phyloP scores from a whole-genome alignment of 2,888 invertebrate genomes.

The Stegophylla sp. region DNA sequence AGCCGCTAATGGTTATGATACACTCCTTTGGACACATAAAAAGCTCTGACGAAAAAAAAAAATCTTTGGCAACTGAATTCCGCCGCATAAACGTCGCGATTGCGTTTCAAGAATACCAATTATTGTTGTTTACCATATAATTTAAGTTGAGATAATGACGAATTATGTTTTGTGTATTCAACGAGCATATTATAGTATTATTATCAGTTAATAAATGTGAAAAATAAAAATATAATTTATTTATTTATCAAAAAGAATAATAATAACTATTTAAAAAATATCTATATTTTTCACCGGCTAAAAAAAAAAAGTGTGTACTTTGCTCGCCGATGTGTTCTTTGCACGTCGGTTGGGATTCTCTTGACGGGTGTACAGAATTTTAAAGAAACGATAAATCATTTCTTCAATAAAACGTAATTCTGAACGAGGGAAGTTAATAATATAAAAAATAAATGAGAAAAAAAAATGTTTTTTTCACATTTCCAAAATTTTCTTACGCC shows the following conservation, averaged over 20 bases:
- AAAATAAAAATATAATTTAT: not conserved
- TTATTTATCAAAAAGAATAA: not conserved
- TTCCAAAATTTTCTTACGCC: no score
- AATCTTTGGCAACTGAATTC: slow-evolving; percentile 11
- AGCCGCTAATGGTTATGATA: slow-evolving; percentile 35
- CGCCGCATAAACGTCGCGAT: slow-evolving; percentile 34
- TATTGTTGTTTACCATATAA: slow-evolving; percentile 32
- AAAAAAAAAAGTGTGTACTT: no score
- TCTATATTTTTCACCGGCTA: no score
- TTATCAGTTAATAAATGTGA: not conserved
- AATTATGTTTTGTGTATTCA: not conserved
- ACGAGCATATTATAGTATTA: not conserved
- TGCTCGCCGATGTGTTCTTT: no score
- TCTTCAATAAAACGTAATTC: no score
- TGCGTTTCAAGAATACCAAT: slow-evolving; percentile 50
- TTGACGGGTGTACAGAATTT: no score
- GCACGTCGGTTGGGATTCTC: no score
- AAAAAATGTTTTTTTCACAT: no score
- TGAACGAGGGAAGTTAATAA: no score
- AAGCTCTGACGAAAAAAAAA: slow-evolving; percentile 4
- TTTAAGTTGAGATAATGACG: slow-evolving; percentile 1
- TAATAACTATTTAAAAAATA: no score
- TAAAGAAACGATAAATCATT: no score
- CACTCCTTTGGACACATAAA: not conserved
- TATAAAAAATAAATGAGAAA: no score